phyloP scores from a whole-genome alignment of 1,140 invertebrate genomes.

The Lanistes nyassanus region DNA sequence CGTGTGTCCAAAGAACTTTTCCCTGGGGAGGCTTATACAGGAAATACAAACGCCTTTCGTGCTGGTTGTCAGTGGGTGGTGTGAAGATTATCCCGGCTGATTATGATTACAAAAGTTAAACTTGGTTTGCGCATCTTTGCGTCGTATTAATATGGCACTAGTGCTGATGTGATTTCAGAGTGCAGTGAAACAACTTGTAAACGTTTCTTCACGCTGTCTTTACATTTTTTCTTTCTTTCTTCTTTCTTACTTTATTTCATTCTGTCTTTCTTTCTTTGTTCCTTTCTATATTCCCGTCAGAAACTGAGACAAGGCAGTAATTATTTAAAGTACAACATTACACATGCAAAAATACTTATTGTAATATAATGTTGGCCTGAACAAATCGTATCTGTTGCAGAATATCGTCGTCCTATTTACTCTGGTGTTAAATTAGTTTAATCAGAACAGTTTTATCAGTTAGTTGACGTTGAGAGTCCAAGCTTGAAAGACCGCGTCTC shows the following conservation, averaged over 20 bases:
- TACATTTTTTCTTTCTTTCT: background rate
- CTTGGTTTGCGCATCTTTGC: background rate
- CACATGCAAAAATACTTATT: background rate
- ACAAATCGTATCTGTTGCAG: background rate
- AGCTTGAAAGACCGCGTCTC: too few species aligned
- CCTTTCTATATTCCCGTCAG: background rate
- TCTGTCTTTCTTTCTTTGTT: constrained; percentile 11
- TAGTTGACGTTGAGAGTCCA: too few species aligned
- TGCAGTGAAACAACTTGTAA: background rate
- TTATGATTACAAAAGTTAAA: background rate
- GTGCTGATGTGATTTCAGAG: background rate
- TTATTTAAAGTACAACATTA: background rate
- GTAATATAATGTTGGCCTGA: background rate
- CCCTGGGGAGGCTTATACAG: too few species aligned
- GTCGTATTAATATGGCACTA: background rate
- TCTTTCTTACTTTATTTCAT: background rate
- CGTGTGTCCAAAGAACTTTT: too few species aligned
- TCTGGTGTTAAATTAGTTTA: background rate
- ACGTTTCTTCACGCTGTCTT: background rate
- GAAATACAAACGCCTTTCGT: background rate
- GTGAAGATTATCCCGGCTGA: background rate
- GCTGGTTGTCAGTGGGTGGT: too few species aligned
- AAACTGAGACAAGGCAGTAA: background rate
- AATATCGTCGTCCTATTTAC: background rate
- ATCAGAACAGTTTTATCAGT: background rate